Conservation (phyloP, 2,113 vertebrate species). For the Gambusia affinis region DNA sequence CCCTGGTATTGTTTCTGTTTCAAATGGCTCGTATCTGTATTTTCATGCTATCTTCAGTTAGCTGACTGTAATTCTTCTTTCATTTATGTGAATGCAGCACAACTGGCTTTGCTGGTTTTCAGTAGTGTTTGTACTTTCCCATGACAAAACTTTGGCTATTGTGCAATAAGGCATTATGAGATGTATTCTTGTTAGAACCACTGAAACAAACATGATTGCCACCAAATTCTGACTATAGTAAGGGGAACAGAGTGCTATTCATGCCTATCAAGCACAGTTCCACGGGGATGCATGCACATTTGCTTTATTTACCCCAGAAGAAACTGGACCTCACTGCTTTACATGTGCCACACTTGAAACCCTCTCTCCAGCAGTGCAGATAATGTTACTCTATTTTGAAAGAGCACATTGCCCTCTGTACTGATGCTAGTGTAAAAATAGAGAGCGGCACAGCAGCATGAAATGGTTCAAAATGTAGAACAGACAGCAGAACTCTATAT, state of each 20-base stretch:
- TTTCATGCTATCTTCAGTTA: constrained; percentile 26
- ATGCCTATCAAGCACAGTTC: neutral
- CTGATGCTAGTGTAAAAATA: constrained; percentile 75
- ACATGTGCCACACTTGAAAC: constrained; percentile 40
- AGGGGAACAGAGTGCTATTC: constrained; percentile 11
- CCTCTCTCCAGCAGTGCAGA: constrained; percentile 38
- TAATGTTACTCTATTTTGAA: constrained; percentile 65
- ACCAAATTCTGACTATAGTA: constrained; percentile 1
- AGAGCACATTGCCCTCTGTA: constrained; percentile 33
- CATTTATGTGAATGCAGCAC: constrained; percentile 18
- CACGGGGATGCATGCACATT: constrained; percentile 20
- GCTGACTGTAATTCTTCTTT: constrained; percentile 5
- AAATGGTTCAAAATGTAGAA: constrained; percentile 64
- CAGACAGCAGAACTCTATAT: constrained; percentile 59
- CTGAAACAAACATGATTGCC: neutral
- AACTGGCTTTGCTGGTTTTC: constrained; percentile 61
- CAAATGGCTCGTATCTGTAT: constrained; percentile 28
- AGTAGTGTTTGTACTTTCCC: constrained; percentile 20
- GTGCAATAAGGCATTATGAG: neutral
- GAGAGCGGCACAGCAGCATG: constrained; percentile 39
- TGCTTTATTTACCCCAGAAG: constrained; percentile 28
- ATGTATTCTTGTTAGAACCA: neutral
- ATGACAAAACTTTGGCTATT: constrained; percentile 10
- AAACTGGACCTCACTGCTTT: constrained; percentile 46
- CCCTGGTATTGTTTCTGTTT: constrained; percentile 34